Percentiles rank a stretch among this genome's conserved stretches.
These are phyloP conservation scores for Platysteira castanea DNA, from an alignment of 2,113 vertebrate genomes.

Conservation along the genomic window DNA sequence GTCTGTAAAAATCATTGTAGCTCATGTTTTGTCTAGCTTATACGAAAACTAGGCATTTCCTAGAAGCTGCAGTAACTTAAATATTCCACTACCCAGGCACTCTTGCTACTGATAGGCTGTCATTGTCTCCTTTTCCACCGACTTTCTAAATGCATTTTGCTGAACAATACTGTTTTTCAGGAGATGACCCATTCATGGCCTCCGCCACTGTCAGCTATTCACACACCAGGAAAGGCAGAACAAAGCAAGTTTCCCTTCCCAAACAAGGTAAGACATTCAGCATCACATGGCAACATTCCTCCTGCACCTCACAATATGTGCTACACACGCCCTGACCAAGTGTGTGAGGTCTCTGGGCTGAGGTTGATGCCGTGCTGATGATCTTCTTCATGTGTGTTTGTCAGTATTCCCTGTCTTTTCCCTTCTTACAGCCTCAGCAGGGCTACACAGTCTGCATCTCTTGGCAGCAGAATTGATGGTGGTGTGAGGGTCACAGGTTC, in stretches of 20 bases:
- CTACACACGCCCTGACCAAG: not conserved
- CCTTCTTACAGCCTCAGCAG: not conserved
- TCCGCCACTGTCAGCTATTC: conserved; percentile 78
- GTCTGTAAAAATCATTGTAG: not conserved
- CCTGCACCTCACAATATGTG: not conserved
- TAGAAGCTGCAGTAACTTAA: not conserved
- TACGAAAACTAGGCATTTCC: conserved; percentile 10
- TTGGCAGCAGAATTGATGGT: not conserved
- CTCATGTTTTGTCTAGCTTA: not conserved
- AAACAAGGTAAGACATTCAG: conserved; percentile 76
- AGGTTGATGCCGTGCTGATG: not conserved
- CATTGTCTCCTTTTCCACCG: not conserved
- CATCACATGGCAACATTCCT: not conserved
- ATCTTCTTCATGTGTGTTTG: not conserved
- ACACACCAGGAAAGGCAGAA: conserved; percentile 83
- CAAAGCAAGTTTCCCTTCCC: conserved; percentile 82
- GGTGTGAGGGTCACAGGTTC: not conserved
- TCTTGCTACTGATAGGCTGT: not conserved
- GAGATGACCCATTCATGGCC: conserved; percentile 95
- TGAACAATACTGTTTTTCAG: conserved; percentile 60
- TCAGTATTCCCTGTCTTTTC: not conserved
- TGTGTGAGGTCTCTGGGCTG: not conserved
- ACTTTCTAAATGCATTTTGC: conserved; percentile 6
- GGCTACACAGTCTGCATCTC: not conserved
- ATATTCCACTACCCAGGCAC: not conserved